Base-by-base conservation (phyloP, 2,797 vertebrate genomes). In the Chelon auratus region DNA sequence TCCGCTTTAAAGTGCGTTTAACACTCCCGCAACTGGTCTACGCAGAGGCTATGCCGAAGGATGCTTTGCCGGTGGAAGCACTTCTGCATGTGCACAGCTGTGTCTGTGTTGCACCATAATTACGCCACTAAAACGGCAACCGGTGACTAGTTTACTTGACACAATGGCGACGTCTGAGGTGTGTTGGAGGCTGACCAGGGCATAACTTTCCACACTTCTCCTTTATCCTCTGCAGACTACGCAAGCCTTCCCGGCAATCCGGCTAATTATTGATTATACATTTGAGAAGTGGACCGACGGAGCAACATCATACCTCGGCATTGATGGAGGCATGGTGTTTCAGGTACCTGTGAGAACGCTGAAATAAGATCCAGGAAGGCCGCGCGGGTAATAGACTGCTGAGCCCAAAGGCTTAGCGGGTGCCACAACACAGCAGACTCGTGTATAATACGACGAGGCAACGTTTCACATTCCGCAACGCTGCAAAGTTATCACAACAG, bases 381-480 rank as follows among this genome's bases (percentile, higher is more conserved):
- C 9, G 12, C 10, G 51, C 26, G 58, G 52, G 52, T 52, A 12
- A 59, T n/a, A 55, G 18, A 59, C 60, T 17, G 18, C 17, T 39
- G 36, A 59, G 56, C 52, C 50, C 1, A 18, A 64, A 65, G 43
- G 59, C 58, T 53, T 65, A 51, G 66, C 63, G 37, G 63, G 42
- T 24, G 30, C 55, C 59, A 64, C 52, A 80, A 71, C 60, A 42
- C 40, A 58, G 53, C 13, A 9, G 24, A 51, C 51, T 62, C 36
- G 18, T 12, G 20, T 40, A 39, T 75, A 43, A 56, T 48, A 22
- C 24, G 36, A 43, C 33, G 47, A 43, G 30, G 53, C 47, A n/a
- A 63, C 47, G 45, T 59, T 52, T 68, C 51, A 81, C 79, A 56
- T 53, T 20, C 50, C 26, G 51, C 14, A 70, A 50, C 5, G 12